Evolutionary conservation across 2,113 vertebrate species (phyloP).

Genomic region (Anolis carolinensis): DNA sequence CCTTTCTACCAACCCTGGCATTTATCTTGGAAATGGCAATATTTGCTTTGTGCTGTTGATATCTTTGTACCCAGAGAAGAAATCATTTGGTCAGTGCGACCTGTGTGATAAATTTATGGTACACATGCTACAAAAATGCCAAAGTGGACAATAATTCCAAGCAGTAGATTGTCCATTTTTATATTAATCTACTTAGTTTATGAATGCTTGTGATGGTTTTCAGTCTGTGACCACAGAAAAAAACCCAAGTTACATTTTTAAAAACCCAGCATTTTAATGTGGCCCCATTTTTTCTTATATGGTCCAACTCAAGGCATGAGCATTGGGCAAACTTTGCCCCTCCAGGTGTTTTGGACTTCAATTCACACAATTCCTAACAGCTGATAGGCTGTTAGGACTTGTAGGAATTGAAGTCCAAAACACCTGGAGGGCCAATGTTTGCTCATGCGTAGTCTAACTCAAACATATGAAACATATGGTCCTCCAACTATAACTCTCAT

Average conservation of each 20-base stretch:
- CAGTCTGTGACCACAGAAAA: too few species aligned
- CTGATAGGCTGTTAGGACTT: too few species aligned
- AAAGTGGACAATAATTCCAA: constrained; percentile 29
- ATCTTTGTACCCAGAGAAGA: constrained; percentile 54
- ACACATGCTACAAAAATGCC: neutral
- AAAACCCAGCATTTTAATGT: neutral
- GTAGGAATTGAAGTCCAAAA: too few species aligned
- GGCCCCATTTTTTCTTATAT: neutral
- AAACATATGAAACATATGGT: neutral
- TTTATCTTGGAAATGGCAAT: constrained; percentile 66
- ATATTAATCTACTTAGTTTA: neutral
- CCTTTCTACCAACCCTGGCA: constrained; percentile 22
- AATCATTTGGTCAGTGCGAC: constrained; percentile 62
- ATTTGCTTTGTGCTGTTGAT: constrained; percentile 64
- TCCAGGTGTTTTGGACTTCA: too few species aligned
- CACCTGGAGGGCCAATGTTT: too few species aligned
- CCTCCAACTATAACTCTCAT: neutral
- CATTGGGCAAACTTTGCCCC: too few species aligned
- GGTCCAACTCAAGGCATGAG: neutral
- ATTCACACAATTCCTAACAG: too few species aligned
- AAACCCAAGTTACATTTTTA: neutral
- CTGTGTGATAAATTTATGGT: constrained; percentile 33
- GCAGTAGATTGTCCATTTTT: neutral
- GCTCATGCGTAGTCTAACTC: too few species aligned
- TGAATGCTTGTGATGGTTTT: neutral